Conservation (phyloP, 2,888 invertebrate genomes). For the Hecatera dysodea region DNA sequence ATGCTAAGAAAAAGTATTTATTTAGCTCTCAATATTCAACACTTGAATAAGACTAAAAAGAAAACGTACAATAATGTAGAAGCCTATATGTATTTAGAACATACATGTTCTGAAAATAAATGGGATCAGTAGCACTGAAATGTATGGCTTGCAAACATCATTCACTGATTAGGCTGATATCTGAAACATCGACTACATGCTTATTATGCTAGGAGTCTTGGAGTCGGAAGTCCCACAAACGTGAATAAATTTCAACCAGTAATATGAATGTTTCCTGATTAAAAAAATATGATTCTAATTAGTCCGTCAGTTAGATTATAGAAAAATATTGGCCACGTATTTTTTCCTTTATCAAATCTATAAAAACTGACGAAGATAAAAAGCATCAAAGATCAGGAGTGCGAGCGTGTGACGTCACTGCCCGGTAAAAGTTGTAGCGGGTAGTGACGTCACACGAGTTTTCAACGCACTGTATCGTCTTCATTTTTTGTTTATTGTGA, state of each 20-base stretch:
- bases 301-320: too few relatives aligned
- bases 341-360: too few relatives aligned
- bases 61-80: slow-evolving; percentile 35
- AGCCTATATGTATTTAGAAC: slow-evolving; percentile 14
- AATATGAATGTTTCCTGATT: too few relatives aligned
- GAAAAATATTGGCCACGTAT: too few relatives aligned
- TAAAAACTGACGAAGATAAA: too few relatives aligned
- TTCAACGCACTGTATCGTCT: too few relatives aligned
- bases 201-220: background rate
- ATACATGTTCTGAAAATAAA: slow-evolving; percentile 10
- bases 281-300: too few relatives aligned
- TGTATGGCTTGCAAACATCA: background rate
- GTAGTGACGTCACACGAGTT: too few relatives aligned
- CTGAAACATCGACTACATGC: background rate
- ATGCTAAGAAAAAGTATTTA: background rate
- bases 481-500: too few relatives aligned
- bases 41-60: slow-evolving; percentile 17
- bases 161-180: background rate
- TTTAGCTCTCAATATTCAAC: slow-evolving; percentile 1
- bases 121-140: slow-evolving; percentile 11
- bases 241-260: background rate
- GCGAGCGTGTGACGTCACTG: too few relatives aligned
- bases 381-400: too few relatives aligned
- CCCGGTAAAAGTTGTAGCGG: too few relatives aligned
- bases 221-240: slow-evolving; percentile 5